Conservation (phyloP, 2,113 vertebrate genomes). For the Verasper variegatus region DNA sequence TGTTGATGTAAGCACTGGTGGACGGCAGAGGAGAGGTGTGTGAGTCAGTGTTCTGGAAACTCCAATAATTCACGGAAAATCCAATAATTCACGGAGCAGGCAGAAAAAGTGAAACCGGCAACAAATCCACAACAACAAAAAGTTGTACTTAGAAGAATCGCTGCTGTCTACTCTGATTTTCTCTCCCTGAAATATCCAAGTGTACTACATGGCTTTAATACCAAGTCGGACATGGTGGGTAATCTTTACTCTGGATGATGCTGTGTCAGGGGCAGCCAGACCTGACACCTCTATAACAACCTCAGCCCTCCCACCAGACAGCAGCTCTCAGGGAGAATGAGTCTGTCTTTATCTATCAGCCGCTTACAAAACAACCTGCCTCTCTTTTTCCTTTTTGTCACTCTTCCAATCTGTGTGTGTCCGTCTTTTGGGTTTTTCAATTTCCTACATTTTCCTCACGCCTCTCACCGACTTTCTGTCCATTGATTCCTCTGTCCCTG, state of each 20-base stretch:
- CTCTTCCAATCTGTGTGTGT: constrained; percentile 11
- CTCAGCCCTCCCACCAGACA: constrained; percentile 25
- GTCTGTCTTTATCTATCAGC: constrained; percentile 55
- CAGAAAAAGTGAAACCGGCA: neutral
- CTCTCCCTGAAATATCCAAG: neutral
- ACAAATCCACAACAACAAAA: constrained; percentile 14
- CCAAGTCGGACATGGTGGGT: neutral
- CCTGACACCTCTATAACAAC: constrained; percentile 50
- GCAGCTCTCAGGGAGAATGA: constrained; percentile 31
- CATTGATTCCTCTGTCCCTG: neutral
- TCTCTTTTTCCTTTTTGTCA: constrained; percentile 19
- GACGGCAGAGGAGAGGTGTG: constrained; percentile 7
- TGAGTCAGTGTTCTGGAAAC: neutral
- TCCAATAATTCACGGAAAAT: neutral
- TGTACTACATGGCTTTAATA: neutral
- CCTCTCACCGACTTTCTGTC: neutral
- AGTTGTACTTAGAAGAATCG: neutral
- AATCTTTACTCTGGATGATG: constrained; percentile 27
- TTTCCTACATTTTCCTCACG: constrained; percentile 13
- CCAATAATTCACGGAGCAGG: neutral
- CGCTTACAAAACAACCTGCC: constrained; percentile 25
- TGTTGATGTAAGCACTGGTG: constrained; percentile 93
- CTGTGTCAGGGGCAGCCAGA: constrained; percentile 54
- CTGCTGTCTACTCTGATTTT: neutral
- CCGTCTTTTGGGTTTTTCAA: constrained; percentile 1